These are phyloP conservation scores for Diplolepis rosae DNA, from an alignment of 2,888 invertebrate species.

Conservation along the genomic window DNA sequence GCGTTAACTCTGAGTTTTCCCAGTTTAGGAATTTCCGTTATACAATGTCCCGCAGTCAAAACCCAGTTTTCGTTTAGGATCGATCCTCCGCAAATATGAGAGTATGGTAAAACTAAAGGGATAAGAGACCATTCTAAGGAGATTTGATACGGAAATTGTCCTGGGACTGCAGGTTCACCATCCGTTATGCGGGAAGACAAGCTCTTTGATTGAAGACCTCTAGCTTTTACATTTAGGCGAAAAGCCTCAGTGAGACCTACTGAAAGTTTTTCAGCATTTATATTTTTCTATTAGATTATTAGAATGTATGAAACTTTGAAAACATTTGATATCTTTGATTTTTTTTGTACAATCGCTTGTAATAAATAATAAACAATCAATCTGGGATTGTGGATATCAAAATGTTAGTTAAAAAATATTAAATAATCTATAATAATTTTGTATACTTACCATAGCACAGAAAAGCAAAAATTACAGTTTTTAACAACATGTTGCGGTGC, in stretches of 20 bases:
- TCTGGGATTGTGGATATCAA: too few species aligned
- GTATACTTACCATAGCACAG: neutral
- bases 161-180: conserved; percentile 36
- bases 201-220: neutral
- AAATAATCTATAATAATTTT: neutral
- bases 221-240: neutral
- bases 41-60: conserved; percentile 51
- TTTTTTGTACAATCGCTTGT: too few species aligned
- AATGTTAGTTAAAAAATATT: too few species aligned
- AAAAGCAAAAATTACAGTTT: neutral
- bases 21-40: conserved; percentile 30
- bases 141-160: conserved; percentile 47
- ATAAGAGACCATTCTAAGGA: conserved; percentile 35
- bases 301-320: too few species aligned
- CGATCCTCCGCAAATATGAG: conserved; percentile 46
- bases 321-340: too few species aligned
- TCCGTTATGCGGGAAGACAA: conserved; percentile 26
- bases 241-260: neutral
- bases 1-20: conserved; percentile 44
- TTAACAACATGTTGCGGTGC: neutral
- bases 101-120: neutral
- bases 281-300: too few species aligned
- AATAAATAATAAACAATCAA: too few species aligned
- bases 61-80: conserved; percentile 45
- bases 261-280: neutral